Evolutionary conservation across 2,888 invertebrate genomes (phyloP), one percentile per base, ranked within the genome.

Genomic region (Apeira syringaria): DNA sequence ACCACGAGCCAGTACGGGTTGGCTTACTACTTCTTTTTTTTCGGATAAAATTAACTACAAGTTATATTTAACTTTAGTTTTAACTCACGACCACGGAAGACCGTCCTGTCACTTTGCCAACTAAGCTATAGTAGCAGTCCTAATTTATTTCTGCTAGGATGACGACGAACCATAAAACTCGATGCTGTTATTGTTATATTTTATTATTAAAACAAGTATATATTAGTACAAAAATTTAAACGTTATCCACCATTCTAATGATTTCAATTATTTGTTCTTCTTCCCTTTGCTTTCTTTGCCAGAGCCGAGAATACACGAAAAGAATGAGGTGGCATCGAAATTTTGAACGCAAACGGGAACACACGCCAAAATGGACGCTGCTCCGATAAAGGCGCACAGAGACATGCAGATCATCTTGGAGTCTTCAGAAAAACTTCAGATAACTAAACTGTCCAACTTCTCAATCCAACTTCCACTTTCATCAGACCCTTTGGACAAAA

Each of bases 341-440:
- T 26, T 5, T 45, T 37, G 57, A 2, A 53, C 7, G 18, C 61
- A 52, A 5, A 63, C 43, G 4, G 75, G 75, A 0, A 62, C 24
- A 39, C 77, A 79, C 0, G 75, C 63, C 2, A 79, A 29, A 0
- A 66, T 2, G 1, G 71, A 30, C 9, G 74, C 74, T 1, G 64
- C 59, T 0, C 62, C 47, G 18, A 81, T 35, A 10, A 76, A 60
- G 0, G 74, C 56, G 28, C 53, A 77, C 1, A 74, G 5, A 0
- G 77, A 71, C 56, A 81, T 59, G 50, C 77, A 80, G 61, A 80
- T 48, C 72, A 81, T 74, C 50, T 45, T 71, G 41, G 30, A 36
- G 6, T 36, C 13, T 38, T 20, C 27, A 9, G 3, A 20, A 20
- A 4, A 3, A 20, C 20, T 20, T 20, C 20, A 20, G 20, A 2